Evolutionary conservation across 92 coral and sea anemone genomes (phyloP).

Genomic region (Phenganax subtilis): DNA sequence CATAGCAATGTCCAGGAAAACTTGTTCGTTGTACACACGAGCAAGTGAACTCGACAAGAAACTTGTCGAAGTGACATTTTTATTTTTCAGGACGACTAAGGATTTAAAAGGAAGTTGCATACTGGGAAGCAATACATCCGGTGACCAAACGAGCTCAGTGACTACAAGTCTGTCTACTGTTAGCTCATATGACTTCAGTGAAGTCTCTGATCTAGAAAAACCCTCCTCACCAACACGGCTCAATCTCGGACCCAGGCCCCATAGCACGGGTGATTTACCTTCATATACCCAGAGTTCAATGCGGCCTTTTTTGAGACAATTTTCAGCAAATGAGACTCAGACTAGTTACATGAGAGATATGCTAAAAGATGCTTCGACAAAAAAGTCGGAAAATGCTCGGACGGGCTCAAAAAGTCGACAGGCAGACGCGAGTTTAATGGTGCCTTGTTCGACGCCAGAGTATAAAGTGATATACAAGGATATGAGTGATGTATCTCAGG

Average conservation of each 20-base stretch:
- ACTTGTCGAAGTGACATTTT: neutral
- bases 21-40: too few species aligned
- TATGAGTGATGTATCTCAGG: neutral
- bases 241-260: neutral
- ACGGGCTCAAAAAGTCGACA: neutral
- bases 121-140: conserved; percentile 44
- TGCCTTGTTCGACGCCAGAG: conserved; percentile 25
- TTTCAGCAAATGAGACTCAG: conserved; percentile 15
- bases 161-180: neutral
- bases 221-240: neutral
- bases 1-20: too few species aligned
- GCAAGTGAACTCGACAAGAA: too few species aligned
- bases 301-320: neutral
- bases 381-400: neutral
- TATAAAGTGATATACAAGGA: conserved; percentile 25
- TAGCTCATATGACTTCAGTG: neutral
- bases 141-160: conserved; percentile 45
- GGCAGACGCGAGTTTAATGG: neutral
- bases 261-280: conserved; percentile 19
- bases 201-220: neutral
- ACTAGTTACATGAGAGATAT: conserved; percentile 9
- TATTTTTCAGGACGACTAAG: conserved; percentile 13
- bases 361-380: neutral
- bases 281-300: neutral
- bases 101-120: conserved; percentile 57